Conservation (phyloP, 2,797 vertebrate genomes). For the Crenuchus spilurus region DNA sequence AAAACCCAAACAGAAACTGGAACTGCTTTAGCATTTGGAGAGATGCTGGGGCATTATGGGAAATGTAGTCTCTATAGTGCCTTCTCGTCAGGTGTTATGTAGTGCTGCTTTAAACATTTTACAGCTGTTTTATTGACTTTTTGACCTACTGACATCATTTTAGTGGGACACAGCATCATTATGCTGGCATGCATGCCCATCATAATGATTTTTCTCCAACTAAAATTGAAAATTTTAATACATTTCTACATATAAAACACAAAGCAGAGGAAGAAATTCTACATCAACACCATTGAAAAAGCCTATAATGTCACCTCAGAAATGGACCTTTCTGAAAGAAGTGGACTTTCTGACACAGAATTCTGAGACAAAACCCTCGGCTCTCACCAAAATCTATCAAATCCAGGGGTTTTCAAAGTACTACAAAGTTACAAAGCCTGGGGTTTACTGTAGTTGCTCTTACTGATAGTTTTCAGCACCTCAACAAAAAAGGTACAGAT, state of each 20-base stretch:
- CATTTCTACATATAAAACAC: not conserved
- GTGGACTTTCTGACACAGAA: not conserved
- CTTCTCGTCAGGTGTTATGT: no score
- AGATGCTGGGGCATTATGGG: no score
- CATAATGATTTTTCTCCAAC: no score
- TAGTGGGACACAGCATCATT: no score
- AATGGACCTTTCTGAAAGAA: not conserved
- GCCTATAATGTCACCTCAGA: not conserved
- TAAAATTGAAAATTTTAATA: no score
- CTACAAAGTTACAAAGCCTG: not conserved
- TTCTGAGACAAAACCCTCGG: not conserved
- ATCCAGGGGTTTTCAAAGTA: conserved; percentile 1
- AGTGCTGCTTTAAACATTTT: no score
- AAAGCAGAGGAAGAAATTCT: not conserved
- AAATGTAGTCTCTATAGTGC: no score
- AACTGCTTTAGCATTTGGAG: no score
- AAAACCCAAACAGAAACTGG: no score
- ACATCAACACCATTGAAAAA: not conserved
- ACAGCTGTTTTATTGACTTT: no score
- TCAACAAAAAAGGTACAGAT: not conserved
- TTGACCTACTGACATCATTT: no score
- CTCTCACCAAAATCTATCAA: not conserved
- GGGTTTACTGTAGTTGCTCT: not conserved
- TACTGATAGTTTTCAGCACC: not conserved
- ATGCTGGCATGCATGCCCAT: no score